Conservation (phyloP, 2,113 vertebrate genomes). For the Hippocampus mohnikei region DNA sequence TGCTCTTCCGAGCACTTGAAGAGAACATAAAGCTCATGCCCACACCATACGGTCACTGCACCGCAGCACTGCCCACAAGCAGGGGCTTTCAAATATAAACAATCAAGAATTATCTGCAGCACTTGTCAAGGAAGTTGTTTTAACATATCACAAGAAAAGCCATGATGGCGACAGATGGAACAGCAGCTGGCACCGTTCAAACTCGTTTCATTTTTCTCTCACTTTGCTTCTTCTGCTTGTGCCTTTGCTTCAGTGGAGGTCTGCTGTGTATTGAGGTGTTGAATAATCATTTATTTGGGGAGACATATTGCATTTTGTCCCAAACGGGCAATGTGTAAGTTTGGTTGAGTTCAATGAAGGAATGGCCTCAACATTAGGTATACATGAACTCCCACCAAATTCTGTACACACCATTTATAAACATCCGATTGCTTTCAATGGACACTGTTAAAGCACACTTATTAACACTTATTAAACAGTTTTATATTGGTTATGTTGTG, state of each 20-base stretch:
- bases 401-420: background rate
- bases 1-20: background rate
- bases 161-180: conserved; percentile 78
- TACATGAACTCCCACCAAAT: background rate
- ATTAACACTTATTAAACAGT: background rate
- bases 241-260: conserved; percentile 49
- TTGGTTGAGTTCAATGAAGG: background rate
- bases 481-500: background rate
- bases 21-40: background rate
- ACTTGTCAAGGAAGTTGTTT: conserved; percentile 68
- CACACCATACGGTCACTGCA: conserved; percentile 11
- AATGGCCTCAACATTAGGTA: background rate
- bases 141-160: conserved; percentile 64
- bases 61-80: conserved; percentile 41
- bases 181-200: conserved; percentile 74
- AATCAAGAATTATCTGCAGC: conserved; percentile 61
- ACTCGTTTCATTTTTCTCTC: conserved; percentile 65
- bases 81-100: conserved; percentile 57
- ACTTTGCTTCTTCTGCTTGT: conserved; percentile 31
- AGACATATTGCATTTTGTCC: conserved; percentile 26
- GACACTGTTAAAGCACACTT: background rate
- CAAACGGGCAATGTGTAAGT: background rate
- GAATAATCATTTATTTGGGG: conserved; percentile 71
- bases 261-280: conserved; percentile 65
- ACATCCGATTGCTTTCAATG: background rate